Conservation (phyloP, 2,113 vertebrate genomes). For the Tachysurus vachellii region DNA sequence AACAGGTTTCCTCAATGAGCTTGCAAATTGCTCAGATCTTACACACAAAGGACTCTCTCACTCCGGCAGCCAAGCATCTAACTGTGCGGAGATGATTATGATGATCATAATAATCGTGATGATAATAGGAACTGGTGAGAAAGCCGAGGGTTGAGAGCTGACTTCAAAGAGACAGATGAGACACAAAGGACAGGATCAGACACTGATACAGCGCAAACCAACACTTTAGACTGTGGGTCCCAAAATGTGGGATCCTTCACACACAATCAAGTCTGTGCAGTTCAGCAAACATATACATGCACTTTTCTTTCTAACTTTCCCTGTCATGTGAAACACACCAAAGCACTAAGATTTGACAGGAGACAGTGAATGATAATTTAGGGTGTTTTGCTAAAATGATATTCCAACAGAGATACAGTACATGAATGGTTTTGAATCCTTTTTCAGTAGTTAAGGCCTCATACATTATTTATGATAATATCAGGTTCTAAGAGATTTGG, state of each 20-base stretch:
- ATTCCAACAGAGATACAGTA: conserved; percentile 16
- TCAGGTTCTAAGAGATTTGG: conserved; percentile 41
- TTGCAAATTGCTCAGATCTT: conserved; percentile 94
- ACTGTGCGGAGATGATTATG: conserved; percentile 66
- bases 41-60: conserved; percentile 84
- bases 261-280: neutral
- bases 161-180: conserved; percentile 83
- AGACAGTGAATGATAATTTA: conserved; percentile 3
- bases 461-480: conserved; percentile 39
- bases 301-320: neutral
- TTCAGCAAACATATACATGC: neutral
- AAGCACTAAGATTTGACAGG: neutral
- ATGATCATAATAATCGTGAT: conserved; percentile 65
- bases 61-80: conserved; percentile 73
- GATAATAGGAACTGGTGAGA: conserved; percentile 81
- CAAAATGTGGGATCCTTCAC: neutral
- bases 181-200: conserved; percentile 75
- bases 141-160: conserved; percentile 77
- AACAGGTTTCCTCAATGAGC: conserved; percentile 76
- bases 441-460: conserved; percentile 16
- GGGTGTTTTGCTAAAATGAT: conserved; percentile 18
- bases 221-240: conserved; percentile 51
- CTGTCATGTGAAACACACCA: conserved; percentile 10
- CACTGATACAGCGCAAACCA: conserved; percentile 74
- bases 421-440: neutral